phyloP scores from a whole-genome alignment of 2,113 vertebrate species.

The Falco punctatus region DNA sequence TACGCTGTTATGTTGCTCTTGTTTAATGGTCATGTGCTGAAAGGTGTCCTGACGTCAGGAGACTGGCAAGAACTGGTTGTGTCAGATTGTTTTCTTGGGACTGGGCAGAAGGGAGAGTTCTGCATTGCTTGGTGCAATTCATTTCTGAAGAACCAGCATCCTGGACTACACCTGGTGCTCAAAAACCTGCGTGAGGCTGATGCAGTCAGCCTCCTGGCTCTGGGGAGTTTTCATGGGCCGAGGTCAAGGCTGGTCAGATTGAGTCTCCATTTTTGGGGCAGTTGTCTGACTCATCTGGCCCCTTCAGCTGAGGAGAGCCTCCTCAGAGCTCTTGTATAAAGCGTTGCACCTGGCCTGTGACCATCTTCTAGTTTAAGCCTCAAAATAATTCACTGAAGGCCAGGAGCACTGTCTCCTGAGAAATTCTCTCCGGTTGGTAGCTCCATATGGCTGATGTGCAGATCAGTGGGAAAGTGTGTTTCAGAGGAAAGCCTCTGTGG shows the following conservation, averaged over 20 bases:
- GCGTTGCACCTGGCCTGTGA: background rate
- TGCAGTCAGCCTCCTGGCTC: background rate
- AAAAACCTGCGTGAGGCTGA: accelerated
- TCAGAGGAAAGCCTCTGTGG: background rate
- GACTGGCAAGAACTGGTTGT: background rate
- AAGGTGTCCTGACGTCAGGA: background rate
- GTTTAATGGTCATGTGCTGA: background rate
- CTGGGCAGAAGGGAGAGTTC: background rate
- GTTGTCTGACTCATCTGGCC: background rate
- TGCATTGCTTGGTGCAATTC: background rate
- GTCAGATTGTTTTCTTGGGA: slow-evolving; percentile 12
- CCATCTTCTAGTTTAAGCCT: background rate
- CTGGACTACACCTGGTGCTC: background rate
- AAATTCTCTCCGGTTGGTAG: background rate
- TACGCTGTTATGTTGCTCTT: background rate
- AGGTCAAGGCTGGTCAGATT: background rate
- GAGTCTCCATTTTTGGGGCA: background rate
- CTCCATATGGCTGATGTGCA: background rate
- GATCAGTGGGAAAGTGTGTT: background rate
- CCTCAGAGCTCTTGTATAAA: background rate
- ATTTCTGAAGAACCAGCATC: background rate
- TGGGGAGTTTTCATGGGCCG: background rate
- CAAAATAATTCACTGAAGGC: background rate
- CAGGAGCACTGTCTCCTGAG: background rate
- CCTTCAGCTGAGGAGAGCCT: background rate